Conservation (phyloP, 2,113 vertebrate species). For the Isichthys henryi region DNA sequence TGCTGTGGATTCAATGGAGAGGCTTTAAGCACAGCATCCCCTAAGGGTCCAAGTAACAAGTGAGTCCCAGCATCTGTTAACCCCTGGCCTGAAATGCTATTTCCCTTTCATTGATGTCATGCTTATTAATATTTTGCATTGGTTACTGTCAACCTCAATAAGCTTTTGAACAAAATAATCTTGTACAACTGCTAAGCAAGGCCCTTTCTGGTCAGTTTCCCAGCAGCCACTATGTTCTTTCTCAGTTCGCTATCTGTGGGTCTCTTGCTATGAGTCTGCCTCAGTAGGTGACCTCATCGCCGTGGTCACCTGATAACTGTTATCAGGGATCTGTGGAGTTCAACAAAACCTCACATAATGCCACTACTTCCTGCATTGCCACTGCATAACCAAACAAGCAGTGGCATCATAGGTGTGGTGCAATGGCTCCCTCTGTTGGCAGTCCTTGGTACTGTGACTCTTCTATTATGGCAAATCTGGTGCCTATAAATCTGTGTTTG, state of each 20-base stretch:
- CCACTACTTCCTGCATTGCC: background rate
- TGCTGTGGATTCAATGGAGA: too few relatives aligned
- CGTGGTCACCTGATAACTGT: background rate
- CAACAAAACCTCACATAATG: conserved; percentile 11
- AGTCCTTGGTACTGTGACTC: background rate
- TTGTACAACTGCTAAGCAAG: background rate
- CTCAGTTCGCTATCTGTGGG: background rate
- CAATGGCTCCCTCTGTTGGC: background rate
- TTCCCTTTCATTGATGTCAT: background rate
- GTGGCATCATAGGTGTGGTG: background rate
- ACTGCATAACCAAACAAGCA: background rate
- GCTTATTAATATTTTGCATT: background rate
- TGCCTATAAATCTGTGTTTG: background rate
- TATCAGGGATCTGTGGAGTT: background rate
- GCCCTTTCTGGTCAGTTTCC: background rate
- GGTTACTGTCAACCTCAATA: background rate
- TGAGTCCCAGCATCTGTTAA: background rate
- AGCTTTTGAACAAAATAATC: background rate
- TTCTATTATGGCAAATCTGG: background rate
- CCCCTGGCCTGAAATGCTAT: background rate
- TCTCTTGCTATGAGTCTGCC: background rate
- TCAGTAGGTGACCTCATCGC: background rate
- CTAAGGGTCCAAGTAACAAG: background rate
- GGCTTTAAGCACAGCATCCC: background rate
- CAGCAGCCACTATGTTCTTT: background rate